These are phyloP conservation scores for Lytechinus variegatus DNA, from an alignment of 35 echinoderm and acorn worm genomes.

Conservation along the genomic window DNA sequence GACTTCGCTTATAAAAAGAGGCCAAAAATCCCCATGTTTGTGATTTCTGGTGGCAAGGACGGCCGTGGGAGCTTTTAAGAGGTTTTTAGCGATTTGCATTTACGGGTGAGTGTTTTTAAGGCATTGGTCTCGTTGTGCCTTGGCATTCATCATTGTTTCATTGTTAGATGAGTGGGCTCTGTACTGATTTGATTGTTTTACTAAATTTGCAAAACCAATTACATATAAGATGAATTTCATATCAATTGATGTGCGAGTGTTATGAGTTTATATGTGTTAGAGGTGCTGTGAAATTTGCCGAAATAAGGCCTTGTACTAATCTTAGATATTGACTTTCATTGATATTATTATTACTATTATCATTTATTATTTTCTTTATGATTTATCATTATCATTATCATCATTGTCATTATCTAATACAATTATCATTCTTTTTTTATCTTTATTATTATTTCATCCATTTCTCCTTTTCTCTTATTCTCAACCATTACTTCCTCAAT, in stretches of 20 bases:
- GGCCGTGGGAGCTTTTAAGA: conserved; percentile 8
- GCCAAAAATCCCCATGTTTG: not conserved
- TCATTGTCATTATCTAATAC: no score
- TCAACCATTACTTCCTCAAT: no score
- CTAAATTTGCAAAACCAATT: not conserved
- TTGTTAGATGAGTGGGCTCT: not conserved
- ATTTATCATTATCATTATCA: no score
- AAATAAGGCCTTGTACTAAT: no score
- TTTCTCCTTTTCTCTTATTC: no score
- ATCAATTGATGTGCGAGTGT: not conserved
- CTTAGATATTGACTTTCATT: no score
- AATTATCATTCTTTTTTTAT: no score
- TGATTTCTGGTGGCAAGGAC: not conserved
- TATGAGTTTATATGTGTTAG: not conserved
- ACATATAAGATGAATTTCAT: not conserved
- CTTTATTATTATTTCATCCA: no score
- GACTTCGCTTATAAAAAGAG: not conserved
- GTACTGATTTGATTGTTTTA: not conserved
- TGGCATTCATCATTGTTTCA: not conserved
- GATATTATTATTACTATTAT: no score
- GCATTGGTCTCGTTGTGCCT: not conserved
- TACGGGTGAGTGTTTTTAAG: not conserved
- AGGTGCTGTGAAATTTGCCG: no score
- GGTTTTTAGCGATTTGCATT: not conserved
- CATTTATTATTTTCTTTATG: no score